Base-by-base conservation (phyloP, 2,797 vertebrate genomes). In the Scarus forsteni region DNA sequence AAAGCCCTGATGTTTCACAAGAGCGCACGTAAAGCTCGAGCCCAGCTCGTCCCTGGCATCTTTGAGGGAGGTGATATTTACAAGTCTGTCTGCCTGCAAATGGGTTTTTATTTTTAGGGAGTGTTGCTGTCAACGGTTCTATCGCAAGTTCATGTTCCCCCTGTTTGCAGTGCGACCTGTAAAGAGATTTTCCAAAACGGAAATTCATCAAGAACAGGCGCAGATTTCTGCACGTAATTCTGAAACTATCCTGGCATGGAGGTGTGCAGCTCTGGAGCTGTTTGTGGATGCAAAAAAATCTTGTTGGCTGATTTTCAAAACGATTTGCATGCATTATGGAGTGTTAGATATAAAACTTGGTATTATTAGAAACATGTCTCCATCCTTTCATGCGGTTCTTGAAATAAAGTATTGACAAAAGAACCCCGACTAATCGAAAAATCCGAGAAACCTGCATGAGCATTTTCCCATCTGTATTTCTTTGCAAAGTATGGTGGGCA, bases 31-130 rank as follows among this genome's bases (percentile, higher is more conserved):
- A 9, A 60, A 75, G 84, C 73, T 79, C 65, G 8, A 51, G 68
- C 34, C 74, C 54, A 27, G 65, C 63, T 69, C 36, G 46, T 85
- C 74, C 54, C 64, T 72, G 72, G 82, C 73, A 81, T 85, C 73
- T 65, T 44, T 64, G 62, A 55, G 70, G 74, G 84, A 89, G 60
- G 70, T 74, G 85, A 84, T 88, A 81, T 89, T 89, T 85, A 88
- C 82, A 85, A 86, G 83, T 83, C 59, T n/a, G 75, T 42, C 74
- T 82, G 68, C 46, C 65, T 81, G 73, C 69, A 85, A 83, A 81
- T 56, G 66, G 48, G 27, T 59, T 83, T 76, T 77, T 75, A 61
- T 75, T 81, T 89, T 82, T 79, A 74, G 71, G 55, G 57, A 53
- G 40, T 49, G 50, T 66, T 50, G 55, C 60, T 74, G 64, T 77